Base-by-base conservation (phyloP, 2,888 invertebrate species). In the Cordilura impudica region DNA sequence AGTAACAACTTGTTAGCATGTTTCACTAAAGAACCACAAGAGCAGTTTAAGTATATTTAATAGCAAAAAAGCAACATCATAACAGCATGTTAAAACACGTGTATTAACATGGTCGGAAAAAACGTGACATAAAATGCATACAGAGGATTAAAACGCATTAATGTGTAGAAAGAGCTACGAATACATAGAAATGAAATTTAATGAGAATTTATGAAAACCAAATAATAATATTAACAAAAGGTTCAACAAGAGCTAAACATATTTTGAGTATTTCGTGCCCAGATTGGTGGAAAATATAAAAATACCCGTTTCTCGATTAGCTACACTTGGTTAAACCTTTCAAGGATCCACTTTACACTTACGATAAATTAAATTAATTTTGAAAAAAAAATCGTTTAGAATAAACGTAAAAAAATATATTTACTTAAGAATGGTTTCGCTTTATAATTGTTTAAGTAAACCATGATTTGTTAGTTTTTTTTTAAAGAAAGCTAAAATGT, bases 121-220 rank as follows among this genome's bases (percentile, higher is more conserved):
- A 79, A 79, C 79, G 79, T 79, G 79, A 79, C 75, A 75, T 71
- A 56, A 67, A 63, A 39, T 71, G 54, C 71, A 75, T 45, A 35
- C 60, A 75, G 75, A 75, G 75, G 79, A 79, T 79, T 79, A 67
- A 75, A 67, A 71, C 7, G 23, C 75, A 66, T 53, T 45, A 65
- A 66, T 43, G 58, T 56, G 39, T 10, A 21, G 61, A 67, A 43
- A 31, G 72, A 65, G 14, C 31, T 31, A 18, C 16, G 45, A 66
- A 26, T 14, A 45, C 10, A 58, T 10, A 23, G 26, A 45, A 39
- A 26, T 18, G 6, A 65, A 60, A 70, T 78, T 69, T 58, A 78
- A 73, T 65, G 60, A 60, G 49, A 70, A 14, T 47, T 53, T 19
- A 61, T 74, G 29, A 19, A 49, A 43, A n/a, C 31, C 12, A 47